phyloP scores from a whole-genome alignment of 2,888 invertebrate genomes.

The Podotricha telesiphe region DNA sequence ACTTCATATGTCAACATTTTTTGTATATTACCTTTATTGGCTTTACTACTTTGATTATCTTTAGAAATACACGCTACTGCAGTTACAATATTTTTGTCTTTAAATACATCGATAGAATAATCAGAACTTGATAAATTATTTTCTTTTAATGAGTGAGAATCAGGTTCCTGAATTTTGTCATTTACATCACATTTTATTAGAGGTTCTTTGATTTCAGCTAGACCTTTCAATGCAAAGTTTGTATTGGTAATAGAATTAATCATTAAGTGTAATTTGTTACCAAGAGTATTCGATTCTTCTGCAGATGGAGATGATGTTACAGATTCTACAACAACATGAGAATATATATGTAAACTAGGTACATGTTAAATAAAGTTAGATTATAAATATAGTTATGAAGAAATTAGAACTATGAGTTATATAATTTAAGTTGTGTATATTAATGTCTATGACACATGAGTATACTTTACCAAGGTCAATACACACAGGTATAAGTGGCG shows the following conservation, averaged over 20 bases:
- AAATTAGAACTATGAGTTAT: neutral
- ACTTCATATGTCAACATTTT: slow-evolving; percentile 37
- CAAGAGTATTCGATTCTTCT: slow-evolving; percentile 57
- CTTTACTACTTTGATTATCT: slow-evolving; percentile 40
- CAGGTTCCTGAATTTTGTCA: slow-evolving; percentile 41
- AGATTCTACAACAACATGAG: slow-evolving; percentile 51
- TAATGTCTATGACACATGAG: neutral
- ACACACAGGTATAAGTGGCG: slow-evolving; percentile 61
- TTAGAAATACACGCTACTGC: slow-evolving; percentile 53
- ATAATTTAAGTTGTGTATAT: neutral
- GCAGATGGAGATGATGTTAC: slow-evolving; percentile 51
- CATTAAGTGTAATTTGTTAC: slow-evolving; percentile 59
- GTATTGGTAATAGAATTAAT: slow-evolving; percentile 55
- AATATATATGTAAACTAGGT: slow-evolving; percentile 2
- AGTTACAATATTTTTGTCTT: slow-evolving; percentile 59
- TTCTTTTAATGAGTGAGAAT: slow-evolving; percentile 44
- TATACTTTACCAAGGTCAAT: slow-evolving; percentile 55
- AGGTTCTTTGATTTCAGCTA: slow-evolving; percentile 54
- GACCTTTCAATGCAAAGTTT: slow-evolving; percentile 48
- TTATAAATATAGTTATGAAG: too few species aligned
- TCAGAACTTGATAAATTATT: slow-evolving; percentile 56
- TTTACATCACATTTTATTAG: slow-evolving; percentile 43
- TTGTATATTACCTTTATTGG: slow-evolving; percentile 29
- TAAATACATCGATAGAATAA: slow-evolving; percentile 55
- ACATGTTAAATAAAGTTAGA: neutral